Conservation (phyloP, 2,888 invertebrate species). For the Physocephala rufipes region DNA sequence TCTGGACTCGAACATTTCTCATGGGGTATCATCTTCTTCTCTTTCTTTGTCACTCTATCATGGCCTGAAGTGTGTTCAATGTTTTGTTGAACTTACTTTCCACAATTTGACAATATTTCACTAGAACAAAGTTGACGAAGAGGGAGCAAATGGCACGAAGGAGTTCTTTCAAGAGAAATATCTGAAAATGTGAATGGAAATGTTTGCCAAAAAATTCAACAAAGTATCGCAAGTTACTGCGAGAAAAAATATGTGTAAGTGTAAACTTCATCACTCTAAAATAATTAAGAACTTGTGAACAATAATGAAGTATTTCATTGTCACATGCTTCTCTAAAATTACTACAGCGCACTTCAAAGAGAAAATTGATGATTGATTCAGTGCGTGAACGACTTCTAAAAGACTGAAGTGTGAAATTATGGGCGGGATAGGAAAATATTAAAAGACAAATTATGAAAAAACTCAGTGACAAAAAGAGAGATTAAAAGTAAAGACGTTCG, state of each 20-base stretch:
- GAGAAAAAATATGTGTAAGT: background rate
- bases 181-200: background rate
- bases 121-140: constrained; percentile 26
- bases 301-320: too few species aligned
- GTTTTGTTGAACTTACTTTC: background rate
- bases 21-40: background rate
- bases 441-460: too few species aligned
- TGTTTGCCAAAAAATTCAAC: constrained; percentile 27
- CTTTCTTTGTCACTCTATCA: background rate
- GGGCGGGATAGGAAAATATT: too few species aligned
- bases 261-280: constrained; percentile 9
- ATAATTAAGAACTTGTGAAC: too few species aligned
- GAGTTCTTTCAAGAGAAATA: too few species aligned
- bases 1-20: background rate
- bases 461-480: too few species aligned
- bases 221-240: background rate
- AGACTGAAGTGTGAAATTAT: too few species aligned
- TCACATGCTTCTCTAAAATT: too few species aligned
- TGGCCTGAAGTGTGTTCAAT: background rate
- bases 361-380: background rate
- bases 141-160: background rate
- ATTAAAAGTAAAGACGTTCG: too few species aligned
- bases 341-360: too few species aligned
- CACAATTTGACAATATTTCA: constrained; percentile 31
- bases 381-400: background rate